Conservation (phyloP, 2,113 vertebrate genomes). For the Micromys minutus region DNA sequence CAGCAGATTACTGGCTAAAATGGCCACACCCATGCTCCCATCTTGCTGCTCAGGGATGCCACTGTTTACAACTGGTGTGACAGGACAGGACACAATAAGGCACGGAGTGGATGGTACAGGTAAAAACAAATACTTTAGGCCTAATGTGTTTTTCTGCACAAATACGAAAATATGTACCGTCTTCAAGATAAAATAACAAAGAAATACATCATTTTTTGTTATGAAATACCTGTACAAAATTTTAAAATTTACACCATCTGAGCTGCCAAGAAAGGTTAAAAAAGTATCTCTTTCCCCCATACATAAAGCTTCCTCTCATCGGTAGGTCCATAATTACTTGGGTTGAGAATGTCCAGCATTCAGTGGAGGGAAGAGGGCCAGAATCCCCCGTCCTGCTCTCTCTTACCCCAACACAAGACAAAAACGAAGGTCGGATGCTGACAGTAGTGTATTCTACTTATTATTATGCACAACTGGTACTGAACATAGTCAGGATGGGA, state of each 20-base stretch:
- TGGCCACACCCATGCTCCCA: slow-evolving; percentile 59
- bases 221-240: slow-evolving; percentile 94
- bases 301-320: slow-evolving; percentile 92
- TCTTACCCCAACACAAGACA: slow-evolving; percentile 84
- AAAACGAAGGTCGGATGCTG: slow-evolving; percentile 86
- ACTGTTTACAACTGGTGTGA: slow-evolving; percentile 68
- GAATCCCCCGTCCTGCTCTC: slow-evolving; percentile 87
- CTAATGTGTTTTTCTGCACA: slow-evolving; percentile 79
- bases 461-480: slow-evolving; percentile 81
- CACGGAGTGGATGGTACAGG: slow-evolving; percentile 84
- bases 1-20: slow-evolving; percentile 65
- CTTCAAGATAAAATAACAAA: slow-evolving; percentile 85
- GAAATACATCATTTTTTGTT: slow-evolving; percentile 89
- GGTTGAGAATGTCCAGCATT: slow-evolving; percentile 86
- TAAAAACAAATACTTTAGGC: slow-evolving; percentile 78
- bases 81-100: slow-evolving; percentile 82
- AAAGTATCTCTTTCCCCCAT: slow-evolving; percentile 92
- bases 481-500: slow-evolving; percentile 83
- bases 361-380: slow-evolving; percentile 71
- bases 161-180: slow-evolving; percentile 90
- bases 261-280: slow-evolving; percentile 96
- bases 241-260: slow-evolving; percentile 95
- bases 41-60: slow-evolving; percentile 62
- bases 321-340: slow-evolving; percentile 89
- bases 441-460: slow-evolving; percentile 89